A percentile compares a stretch with the other conserved stretches of the same genome.
phyloP scores from a whole-genome alignment of 2,113 vertebrate species.

The Ammodytes marinus region DNA sequence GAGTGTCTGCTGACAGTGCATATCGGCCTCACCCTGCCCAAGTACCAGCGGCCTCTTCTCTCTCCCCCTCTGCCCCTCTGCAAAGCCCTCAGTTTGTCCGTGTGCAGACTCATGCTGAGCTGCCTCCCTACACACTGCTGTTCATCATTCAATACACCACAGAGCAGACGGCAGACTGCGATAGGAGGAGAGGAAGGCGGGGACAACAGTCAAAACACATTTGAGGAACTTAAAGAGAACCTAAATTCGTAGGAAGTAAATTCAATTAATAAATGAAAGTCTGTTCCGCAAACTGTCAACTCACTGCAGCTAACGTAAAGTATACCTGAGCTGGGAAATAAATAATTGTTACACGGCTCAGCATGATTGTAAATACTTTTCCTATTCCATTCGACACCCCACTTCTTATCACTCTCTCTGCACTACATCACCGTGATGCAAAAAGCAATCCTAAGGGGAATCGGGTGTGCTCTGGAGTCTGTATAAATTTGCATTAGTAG shows the following conservation, averaged over 20 bases:
- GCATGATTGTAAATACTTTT: slow-evolving; percentile 28
- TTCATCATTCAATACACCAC: slow-evolving; percentile 31
- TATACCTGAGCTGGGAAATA: background rate
- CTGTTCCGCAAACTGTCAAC: slow-evolving; percentile 17
- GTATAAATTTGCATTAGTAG: slow-evolving; percentile 72
- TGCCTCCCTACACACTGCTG: slow-evolving; percentile 25
- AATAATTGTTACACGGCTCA: slow-evolving; percentile 24
- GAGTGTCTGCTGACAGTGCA: slow-evolving; percentile 73
- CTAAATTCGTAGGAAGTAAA: slow-evolving; percentile 1
- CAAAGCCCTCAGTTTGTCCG: slow-evolving; percentile 41
- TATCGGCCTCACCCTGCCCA: slow-evolving; percentile 47
- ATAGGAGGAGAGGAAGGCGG: background rate
- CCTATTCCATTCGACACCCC: slow-evolving; percentile 26
- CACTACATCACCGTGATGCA: slow-evolving; percentile 30
- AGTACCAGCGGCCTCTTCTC: slow-evolving; percentile 41
- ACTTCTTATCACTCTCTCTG: slow-evolving; percentile 26
- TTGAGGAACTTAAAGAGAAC: slow-evolving; percentile 16
- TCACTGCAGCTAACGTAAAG: slow-evolving; percentile 15
- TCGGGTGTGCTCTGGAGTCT: slow-evolving; percentile 20
- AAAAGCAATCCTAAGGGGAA: slow-evolving; percentile 38
- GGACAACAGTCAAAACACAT: slow-evolving; percentile 7
- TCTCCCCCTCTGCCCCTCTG: slow-evolving; percentile 31
- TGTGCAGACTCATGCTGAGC: slow-evolving; percentile 36
- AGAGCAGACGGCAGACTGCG: slow-evolving; percentile 7
- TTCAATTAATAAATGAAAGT: background rate